phyloP scores from a whole-genome alignment of 92 coral and sea anemone species.

The Phenganax subtilis region DNA sequence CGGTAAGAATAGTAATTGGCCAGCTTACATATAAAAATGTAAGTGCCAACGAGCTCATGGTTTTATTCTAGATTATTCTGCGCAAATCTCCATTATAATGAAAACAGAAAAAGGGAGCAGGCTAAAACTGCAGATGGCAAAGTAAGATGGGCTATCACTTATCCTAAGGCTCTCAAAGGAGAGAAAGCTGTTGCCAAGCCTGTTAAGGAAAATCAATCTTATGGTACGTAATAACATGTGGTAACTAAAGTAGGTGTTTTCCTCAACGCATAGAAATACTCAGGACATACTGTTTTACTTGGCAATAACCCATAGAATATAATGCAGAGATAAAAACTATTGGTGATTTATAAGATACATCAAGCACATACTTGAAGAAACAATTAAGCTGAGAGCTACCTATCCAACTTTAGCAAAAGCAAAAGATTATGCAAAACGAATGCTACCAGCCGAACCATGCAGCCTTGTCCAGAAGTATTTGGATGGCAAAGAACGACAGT shows the following conservation, averaged over 20 bases:
- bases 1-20: slow-evolving; percentile 26
- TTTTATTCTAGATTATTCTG: slow-evolving; percentile 26
- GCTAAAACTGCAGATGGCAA: slow-evolving; percentile 42
- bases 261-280: slow-evolving; percentile 6
- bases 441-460: slow-evolving; percentile 44
- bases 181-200: slow-evolving; percentile 48
- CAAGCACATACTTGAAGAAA: slow-evolving; percentile 29
- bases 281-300: neutral
- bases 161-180: slow-evolving; percentile 44
- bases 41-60: neutral
- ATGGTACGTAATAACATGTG: slow-evolving; percentile 33
- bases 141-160: slow-evolving; percentile 36
- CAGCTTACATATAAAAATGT: neutral
- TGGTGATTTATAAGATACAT: slow-evolving; percentile 9
- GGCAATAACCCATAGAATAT: neutral
- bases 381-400: slow-evolving; percentile 32
- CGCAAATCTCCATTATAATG: slow-evolving; percentile 30
- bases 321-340: slow-evolving; percentile 4
- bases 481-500: slow-evolving; percentile 36
- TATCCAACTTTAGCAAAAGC: slow-evolving; percentile 37
- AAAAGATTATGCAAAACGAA: slow-evolving; percentile 37
- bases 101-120: slow-evolving; percentile 38
- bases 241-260: neutral
- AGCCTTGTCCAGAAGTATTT: slow-evolving; percentile 44
- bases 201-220: slow-evolving; percentile 42